Conservation (phyloP, 2,797 vertebrate species). For the Dendrocincla fuliginosa region DNA sequence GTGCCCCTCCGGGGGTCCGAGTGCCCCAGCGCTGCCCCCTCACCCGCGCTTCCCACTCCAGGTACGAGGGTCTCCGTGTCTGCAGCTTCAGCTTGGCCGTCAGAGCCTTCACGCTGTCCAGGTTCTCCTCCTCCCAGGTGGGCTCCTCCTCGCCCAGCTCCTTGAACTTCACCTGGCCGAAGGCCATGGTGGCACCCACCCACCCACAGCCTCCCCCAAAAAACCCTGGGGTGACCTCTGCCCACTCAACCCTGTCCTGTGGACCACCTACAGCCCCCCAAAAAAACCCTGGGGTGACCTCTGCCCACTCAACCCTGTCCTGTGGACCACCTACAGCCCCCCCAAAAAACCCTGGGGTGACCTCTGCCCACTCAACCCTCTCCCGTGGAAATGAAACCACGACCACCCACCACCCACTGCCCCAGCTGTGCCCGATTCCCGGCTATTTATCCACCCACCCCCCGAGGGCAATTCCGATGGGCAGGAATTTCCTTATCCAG, state of each 20-base stretch:
- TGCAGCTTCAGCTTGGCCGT: constrained; percentile 90
- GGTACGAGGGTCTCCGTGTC: constrained; percentile 90
- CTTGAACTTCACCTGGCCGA: constrained; percentile 79
- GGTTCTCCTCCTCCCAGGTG: constrained; percentile 76
- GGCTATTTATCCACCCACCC: neutral
- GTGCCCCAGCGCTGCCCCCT: constrained; percentile 82
- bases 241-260: accelerated
- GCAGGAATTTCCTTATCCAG: constrained; percentile 46
- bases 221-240: accelerated
- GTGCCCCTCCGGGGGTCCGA: neutral
- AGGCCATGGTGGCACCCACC: constrained; percentile 50
- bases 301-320: too few relatives aligned
- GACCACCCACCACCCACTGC: neutral
- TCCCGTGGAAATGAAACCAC: accelerated
- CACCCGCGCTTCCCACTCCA: constrained; percentile 90
- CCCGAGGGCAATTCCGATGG: neutral
- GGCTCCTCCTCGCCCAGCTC: constrained; percentile 81
- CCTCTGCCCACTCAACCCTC: accelerated
- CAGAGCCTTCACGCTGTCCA: constrained; percentile 90
- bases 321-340: neutral
- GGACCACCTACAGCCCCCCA: neutral
- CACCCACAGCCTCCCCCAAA: neutral
- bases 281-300: accelerated
- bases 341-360: accelerated
- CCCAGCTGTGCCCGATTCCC: accelerated